Evolutionary conservation across 37 sponge, comb jelly and placozoan genomes (phyloP).

Genomic region (Mnemiopsis leidyi): DNA sequence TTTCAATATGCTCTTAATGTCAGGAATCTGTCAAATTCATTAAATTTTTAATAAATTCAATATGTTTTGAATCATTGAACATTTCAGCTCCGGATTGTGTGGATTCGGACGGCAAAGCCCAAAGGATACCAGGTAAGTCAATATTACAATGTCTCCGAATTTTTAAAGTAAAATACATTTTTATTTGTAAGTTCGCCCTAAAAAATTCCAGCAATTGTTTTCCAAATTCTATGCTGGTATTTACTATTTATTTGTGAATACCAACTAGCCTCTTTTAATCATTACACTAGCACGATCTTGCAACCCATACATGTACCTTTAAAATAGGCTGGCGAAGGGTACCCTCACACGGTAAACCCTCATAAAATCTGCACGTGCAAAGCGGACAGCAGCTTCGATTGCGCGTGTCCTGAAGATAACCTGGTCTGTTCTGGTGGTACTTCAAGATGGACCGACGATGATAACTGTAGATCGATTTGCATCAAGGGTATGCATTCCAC

Average conservation of each 20-base stretch:
- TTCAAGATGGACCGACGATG: background rate
- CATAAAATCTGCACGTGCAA: background rate
- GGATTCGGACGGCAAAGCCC: background rate
- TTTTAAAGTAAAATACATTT: too few relatives aligned
- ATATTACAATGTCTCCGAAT: too few relatives aligned
- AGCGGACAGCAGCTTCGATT: background rate
- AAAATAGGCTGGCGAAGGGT: background rate
- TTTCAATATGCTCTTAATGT: too few relatives aligned
- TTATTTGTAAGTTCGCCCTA: too few relatives aligned
- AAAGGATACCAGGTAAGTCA: background rate
- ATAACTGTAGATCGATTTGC: background rate
- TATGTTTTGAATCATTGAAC: background rate
- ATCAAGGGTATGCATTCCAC: background rate
- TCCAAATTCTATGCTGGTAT: too few relatives aligned
- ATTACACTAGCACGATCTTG: too few relatives aligned
- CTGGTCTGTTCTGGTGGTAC: background rate
- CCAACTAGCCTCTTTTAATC: too few relatives aligned
- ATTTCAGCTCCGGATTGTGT: slow-evolving; percentile 20
- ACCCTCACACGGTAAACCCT: background rate
- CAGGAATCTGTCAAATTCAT: too few relatives aligned
- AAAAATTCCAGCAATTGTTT: too few relatives aligned
- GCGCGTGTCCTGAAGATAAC: background rate
- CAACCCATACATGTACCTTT: too few relatives aligned
- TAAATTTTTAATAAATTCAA: background rate
- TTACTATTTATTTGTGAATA: too few relatives aligned